Conservation (phyloP, 2,888 invertebrate genomes). For the Aphrophora alni region DNA sequence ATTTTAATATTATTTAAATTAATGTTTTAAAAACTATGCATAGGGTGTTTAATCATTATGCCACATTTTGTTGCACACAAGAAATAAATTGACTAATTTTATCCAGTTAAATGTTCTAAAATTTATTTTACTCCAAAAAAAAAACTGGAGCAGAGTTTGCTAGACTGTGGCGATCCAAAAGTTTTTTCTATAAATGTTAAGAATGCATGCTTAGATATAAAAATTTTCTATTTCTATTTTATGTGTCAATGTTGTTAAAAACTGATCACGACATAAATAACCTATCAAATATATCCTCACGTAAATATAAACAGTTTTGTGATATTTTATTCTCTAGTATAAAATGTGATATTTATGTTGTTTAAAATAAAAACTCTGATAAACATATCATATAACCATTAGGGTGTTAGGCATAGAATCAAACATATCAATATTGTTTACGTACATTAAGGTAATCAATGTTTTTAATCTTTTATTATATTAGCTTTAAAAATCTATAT, state of each 20-base stretch:
- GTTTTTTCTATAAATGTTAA: background rate
- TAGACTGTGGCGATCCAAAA: background rate
- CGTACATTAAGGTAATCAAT: background rate
- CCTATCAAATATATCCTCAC: background rate
- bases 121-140: background rate
- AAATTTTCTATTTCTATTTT: background rate
- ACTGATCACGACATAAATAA: background rate
- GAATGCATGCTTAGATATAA: conserved; percentile 2
- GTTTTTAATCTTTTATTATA: background rate
- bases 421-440: background rate
- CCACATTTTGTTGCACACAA: too few relatives aligned
- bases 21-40: too few relatives aligned
- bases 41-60: too few relatives aligned
- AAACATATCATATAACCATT: background rate
- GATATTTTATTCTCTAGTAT: background rate
- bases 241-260: background rate
- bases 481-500: background rate
- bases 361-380: background rate
- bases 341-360: conserved; percentile 1
- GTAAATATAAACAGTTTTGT: background rate
- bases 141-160: background rate
- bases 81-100: too few relatives aligned
- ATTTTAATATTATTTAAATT: too few relatives aligned
- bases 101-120: too few relatives aligned
- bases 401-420: background rate